phyloP scores from a whole-genome alignment of 1,140 invertebrate genomes.

The Camponotus pennsylvanicus region DNA sequence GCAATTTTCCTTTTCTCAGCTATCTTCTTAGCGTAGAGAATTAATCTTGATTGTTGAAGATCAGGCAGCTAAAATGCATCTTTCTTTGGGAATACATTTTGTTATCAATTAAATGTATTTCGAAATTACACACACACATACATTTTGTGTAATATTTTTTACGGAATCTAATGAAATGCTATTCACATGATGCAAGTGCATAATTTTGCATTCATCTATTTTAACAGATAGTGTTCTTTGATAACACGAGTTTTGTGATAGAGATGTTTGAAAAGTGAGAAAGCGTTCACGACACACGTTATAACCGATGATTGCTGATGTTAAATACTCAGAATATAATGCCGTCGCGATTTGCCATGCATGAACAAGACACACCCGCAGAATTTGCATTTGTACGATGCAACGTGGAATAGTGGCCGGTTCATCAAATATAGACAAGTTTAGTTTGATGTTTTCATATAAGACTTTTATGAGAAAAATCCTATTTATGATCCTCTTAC shows the following conservation, averaged over 20 bases:
- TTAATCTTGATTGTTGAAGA: background rate
- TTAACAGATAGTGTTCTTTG: background rate
- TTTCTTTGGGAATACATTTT: background rate
- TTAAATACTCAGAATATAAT: background rate
- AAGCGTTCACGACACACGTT: background rate
- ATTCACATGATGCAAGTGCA: background rate
- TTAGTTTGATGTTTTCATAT: conserved; percentile 24
- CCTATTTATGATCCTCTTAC: conserved; percentile 4
- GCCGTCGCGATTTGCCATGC: background rate
- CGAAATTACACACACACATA: background rate
- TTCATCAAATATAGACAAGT: conserved; percentile 3
- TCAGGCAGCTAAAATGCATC: background rate
- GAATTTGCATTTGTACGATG: conserved; percentile 35
- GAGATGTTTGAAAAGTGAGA: background rate
- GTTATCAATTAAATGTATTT: background rate
- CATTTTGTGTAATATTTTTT: no score
- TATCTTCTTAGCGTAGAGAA: background rate
- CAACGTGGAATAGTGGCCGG: conserved; percentile 19
- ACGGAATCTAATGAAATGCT: background rate
- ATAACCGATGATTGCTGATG: background rate
- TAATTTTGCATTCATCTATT: background rate
- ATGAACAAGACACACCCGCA: conserved; percentile 12
- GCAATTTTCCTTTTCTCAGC: background rate
- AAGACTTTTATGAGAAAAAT: conserved; percentile 13
- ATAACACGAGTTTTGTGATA: background rate